Base-by-base conservation (phyloP, 64 coral and sea anemone species). In the Dendronephthya gigantea region DNA sequence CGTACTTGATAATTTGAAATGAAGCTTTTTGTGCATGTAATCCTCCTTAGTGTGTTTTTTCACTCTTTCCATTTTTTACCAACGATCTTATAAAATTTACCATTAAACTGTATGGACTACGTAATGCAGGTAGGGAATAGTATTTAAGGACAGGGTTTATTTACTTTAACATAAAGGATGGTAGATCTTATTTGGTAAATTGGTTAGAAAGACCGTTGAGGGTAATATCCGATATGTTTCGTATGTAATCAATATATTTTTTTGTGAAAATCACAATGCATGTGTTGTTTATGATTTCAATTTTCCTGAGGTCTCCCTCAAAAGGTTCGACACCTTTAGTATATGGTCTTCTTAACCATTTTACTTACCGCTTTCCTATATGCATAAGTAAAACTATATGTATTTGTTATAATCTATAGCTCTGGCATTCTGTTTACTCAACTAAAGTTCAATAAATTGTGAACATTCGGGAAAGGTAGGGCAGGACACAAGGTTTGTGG, bases 401-500 rank as follows among this genome's bases (percentile, higher is more conserved):
- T 62, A 62, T 62, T 62, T 62, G 55, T 62, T 62, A 27, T 62
- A 62, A 62, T 62, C 55, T 62, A n/a, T 62, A 62, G 55, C 17
- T 62, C 41, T 62, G 55, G 55, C 25, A 15, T 62, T 62, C 55
- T 62, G 55, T 62, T 23, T 62, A n/a, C 55, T 15, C 55, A 62
- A 62, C 55, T 62, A 62, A 62, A 62, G 55, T 62, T 62, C 55
- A 62, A 62, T 62, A 62, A 62, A 62, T 62, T 62, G 55, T 62
- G 55, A 62, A 62, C 55, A 62, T 62, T 62, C 25, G 55, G 55
- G 55, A 62, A 62, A 62, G 55, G 55, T 62, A 62, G 55, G 55
- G 55, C 55, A 62, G 55, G 55, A 62, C 55, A 62, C 55, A 62
- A 62, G 55, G 55, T 62, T 62, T 62, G 55, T 62, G 55, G 55